Conservation (phyloP, 1,140 invertebrate genomes). For the Bombus cullumanus region DNA sequence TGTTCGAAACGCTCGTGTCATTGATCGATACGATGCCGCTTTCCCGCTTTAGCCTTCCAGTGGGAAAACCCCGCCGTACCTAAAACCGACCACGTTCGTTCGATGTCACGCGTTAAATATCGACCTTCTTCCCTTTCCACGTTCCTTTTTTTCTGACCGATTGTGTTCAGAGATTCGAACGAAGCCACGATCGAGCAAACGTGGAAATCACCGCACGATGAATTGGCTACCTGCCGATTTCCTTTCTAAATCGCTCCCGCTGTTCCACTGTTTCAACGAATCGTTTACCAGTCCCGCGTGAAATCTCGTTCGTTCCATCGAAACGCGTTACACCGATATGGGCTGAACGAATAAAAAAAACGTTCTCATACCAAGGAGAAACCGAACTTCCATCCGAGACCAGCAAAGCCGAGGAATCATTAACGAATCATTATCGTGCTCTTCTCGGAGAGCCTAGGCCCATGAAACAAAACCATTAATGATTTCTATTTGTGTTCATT, state of each 20-base stretch:
- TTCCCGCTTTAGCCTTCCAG: slow-evolving; percentile 35
- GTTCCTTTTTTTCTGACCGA: background rate
- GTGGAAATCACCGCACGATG: slow-evolving; percentile 34
- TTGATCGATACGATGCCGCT: slow-evolving; percentile 79
- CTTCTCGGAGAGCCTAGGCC: slow-evolving; percentile 43
- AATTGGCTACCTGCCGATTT: slow-evolving; percentile 46
- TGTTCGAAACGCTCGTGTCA: slow-evolving; percentile 82
- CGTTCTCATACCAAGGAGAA: slow-evolving; percentile 39
- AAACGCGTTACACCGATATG: background rate
- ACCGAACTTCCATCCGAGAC: slow-evolving; percentile 13
- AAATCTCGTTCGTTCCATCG: slow-evolving; percentile 70
- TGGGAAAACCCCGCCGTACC: slow-evolving; percentile 40
- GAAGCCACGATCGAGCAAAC: background rate
- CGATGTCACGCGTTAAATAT: slow-evolving; percentile 31
- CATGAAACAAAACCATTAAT: slow-evolving; percentile 82
- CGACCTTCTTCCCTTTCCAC: background rate
- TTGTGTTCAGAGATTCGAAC: background rate
- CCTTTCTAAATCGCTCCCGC: slow-evolving; percentile 16
- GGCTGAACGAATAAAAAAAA: slow-evolving; percentile 30
- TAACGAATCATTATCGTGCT: slow-evolving; percentile 78
- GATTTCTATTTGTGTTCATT: slow-evolving; percentile 82
- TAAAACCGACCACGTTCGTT: background rate
- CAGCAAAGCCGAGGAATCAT: slow-evolving; percentile 70
- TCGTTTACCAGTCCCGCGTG: slow-evolving; percentile 65
- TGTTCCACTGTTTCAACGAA: slow-evolving; percentile 47